Conservation (phyloP, 2,888 invertebrate genomes). For the Automeris io region DNA sequence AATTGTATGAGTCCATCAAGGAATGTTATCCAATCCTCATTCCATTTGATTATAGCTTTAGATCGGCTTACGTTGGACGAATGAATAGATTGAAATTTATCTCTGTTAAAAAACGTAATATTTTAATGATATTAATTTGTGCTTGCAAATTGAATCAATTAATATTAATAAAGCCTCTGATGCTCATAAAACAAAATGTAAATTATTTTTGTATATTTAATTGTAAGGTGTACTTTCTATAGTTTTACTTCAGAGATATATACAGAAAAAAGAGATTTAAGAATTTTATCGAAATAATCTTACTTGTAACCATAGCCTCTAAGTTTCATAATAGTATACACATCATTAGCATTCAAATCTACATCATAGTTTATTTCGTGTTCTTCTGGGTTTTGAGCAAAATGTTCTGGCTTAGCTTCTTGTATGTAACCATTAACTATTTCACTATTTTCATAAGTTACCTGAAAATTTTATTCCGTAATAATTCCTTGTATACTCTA, state of each 20-base stretch:
- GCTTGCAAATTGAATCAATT: neutral
- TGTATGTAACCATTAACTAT: slow-evolving; percentile 23
- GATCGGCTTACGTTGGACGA: slow-evolving; percentile 19
- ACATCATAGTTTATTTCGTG: slow-evolving; percentile 15
- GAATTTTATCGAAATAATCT: slow-evolving; percentile 9
- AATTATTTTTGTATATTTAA: no score
- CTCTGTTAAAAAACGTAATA: slow-evolving; percentile 19
- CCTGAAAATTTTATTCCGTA: slow-evolving; percentile 18
- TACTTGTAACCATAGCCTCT: slow-evolving; percentile 30
- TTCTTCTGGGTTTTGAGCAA: slow-evolving; percentile 4
- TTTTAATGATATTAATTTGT: neutral
- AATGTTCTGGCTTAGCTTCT: slow-evolving; percentile 4
- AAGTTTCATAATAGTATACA: slow-evolving; percentile 27
- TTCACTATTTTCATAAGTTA: slow-evolving; percentile 18
- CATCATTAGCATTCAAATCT: slow-evolving; percentile 19
- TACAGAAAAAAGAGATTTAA: no score
- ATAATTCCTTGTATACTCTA: slow-evolving; percentile 11
- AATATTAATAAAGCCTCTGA: no score
- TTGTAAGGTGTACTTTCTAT: no score
- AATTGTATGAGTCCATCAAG: slow-evolving; percentile 32
- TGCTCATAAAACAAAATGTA: no score
- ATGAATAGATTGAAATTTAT: slow-evolving; percentile 26
- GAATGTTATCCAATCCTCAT: slow-evolving; percentile 28
- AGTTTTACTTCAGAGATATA: no score
- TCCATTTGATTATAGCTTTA: slow-evolving; percentile 25